A percentile compares a stretch with the other conserved stretches of the same genome.
phyloP scores from a whole-genome alignment of 1,140 invertebrate species.

The Drosophila tani region DNA sequence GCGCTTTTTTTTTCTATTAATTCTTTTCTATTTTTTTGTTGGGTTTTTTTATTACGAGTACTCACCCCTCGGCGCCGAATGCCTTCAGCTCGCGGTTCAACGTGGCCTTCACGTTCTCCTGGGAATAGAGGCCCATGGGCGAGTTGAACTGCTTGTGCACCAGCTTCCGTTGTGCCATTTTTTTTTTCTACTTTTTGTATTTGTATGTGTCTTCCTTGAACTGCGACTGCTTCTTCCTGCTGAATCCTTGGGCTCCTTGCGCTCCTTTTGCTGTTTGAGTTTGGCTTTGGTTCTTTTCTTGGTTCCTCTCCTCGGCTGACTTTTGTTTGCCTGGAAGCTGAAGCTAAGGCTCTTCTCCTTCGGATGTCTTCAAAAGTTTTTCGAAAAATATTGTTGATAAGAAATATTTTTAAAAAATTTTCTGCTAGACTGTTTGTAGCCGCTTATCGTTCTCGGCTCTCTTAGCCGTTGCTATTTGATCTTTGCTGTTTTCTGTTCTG shows the following conservation, averaged over 20 bases:
- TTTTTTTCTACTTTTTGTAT: slow-evolving; percentile 69
- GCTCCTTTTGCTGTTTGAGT: slow-evolving; percentile 37
- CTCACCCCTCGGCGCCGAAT: slow-evolving; percentile 92
- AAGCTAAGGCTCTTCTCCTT: slow-evolving; percentile 11
- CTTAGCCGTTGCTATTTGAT: slow-evolving; percentile 12
- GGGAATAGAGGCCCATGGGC: slow-evolving; percentile 94
- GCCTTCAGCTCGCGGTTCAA: slow-evolving; percentile 91
- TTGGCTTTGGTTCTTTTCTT: slow-evolving; percentile 29
- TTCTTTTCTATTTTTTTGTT: slow-evolving; percentile 8
- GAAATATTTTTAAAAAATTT: slow-evolving; percentile 70
- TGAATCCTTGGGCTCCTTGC: slow-evolving; percentile 18
- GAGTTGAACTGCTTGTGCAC: slow-evolving; percentile 96
- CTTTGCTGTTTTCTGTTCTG: slow-evolving; percentile 30
- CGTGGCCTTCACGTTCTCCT: slow-evolving; percentile 92
- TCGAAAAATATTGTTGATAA: slow-evolving; percentile 77
- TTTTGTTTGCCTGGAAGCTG: slow-evolving; percentile 32
- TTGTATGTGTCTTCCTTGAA: slow-evolving; percentile 19
- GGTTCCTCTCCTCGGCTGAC: slow-evolving; percentile 26
- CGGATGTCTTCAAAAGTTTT: slow-evolving; percentile 70
- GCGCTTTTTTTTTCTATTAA: not conserved
- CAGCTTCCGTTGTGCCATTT: slow-evolving; percentile 88
- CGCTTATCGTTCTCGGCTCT: slow-evolving; percentile 43
- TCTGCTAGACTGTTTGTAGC: slow-evolving; percentile 28
- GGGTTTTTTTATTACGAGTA: slow-evolving; percentile 10
- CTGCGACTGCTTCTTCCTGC: slow-evolving; percentile 41